Evolutionary conservation across 2,797 vertebrate species (phyloP), one percentile per base, ranked within the genome.

Genomic region (Loris lydekkerianus): DNA sequence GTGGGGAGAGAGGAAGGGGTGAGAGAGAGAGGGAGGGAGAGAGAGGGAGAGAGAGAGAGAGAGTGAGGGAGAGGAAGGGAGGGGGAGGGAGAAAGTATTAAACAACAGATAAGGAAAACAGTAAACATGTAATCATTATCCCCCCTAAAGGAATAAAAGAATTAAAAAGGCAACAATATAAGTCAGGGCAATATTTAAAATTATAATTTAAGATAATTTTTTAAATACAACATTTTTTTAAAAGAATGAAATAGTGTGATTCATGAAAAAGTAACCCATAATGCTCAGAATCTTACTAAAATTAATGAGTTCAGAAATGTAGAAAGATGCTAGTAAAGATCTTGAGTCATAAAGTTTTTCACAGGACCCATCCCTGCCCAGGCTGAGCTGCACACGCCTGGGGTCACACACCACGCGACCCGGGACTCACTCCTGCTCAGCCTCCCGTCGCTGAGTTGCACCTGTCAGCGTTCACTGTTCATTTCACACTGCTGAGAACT

Each of bases 121-220:
- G 40, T 5, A 14, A 40, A 49, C 25, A 75, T 11, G 40, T n/a
- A n/a, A 49, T 81, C 43, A 65, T n/a, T 7, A 63, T 46, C 21
- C 23, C 58, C 58, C 17, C 49, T 40, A 69, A 82, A 37, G 56
- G 43, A 82, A 37, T 18, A 3, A 27, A 58, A 94, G 43, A 53
- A 58, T 25, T 18, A 5, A 82, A 95, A 93, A 72, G 5, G 17
- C 34, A 82, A 77, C 56, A 87, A 61, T 93, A 82, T 31, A 94
- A 73, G 20, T 9, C 31, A 78, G 20, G 67, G n/a, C 75, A 67
- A 69, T 82, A 31, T 61, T 77, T 90, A 53, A 93, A 70, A 43
- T 6, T 29, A 82, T 70, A 77, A 73, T 67, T 80, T 58, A 75
- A 23, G 63, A 65, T 17, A 65, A 65, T 60, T 90, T 96, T 75